A percentile compares a stretch with the other conserved stretches of the same genome.
Evolutionary conservation across 2,113 vertebrate genomes (phyloP).

Genomic region (Crotalus tigris): DNA sequence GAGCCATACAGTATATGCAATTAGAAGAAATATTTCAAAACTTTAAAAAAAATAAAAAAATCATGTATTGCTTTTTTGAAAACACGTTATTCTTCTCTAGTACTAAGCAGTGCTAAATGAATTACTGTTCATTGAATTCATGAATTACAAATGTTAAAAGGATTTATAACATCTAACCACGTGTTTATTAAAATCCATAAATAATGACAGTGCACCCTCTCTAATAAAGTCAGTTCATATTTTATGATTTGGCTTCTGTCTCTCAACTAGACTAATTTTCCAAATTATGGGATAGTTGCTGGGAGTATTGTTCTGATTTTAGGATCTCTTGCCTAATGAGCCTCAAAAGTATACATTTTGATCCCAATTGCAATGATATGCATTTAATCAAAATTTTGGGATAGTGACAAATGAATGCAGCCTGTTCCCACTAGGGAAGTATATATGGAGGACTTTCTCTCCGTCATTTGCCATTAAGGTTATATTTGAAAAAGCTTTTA

Average conservation of each 20-base stretch:
- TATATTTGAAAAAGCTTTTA: background rate
- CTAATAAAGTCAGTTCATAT: background rate
- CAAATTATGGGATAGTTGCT: background rate
- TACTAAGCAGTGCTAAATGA: background rate
- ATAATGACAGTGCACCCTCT: background rate
- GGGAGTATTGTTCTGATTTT: background rate
- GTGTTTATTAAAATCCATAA: background rate
- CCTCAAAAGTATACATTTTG: background rate
- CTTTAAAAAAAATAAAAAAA: background rate
- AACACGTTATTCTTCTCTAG: background rate
- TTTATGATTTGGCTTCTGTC: background rate
- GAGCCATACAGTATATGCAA: background rate
- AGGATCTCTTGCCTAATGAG: background rate
- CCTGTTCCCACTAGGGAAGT: background rate
- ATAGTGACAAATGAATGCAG: background rate
- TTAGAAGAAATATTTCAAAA: background rate
- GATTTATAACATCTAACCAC: background rate
- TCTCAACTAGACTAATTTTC: background rate
- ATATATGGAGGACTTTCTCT: background rate
- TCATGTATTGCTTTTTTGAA: background rate
- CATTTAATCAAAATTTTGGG: background rate
- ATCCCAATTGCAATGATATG: background rate
- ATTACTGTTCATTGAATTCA: background rate
- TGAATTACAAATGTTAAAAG: background rate
- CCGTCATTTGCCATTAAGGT: background rate